These are phyloP conservation scores for Eupithecia exiguata DNA, from an alignment of 2,888 invertebrate species.

Conservation along the genomic window DNA sequence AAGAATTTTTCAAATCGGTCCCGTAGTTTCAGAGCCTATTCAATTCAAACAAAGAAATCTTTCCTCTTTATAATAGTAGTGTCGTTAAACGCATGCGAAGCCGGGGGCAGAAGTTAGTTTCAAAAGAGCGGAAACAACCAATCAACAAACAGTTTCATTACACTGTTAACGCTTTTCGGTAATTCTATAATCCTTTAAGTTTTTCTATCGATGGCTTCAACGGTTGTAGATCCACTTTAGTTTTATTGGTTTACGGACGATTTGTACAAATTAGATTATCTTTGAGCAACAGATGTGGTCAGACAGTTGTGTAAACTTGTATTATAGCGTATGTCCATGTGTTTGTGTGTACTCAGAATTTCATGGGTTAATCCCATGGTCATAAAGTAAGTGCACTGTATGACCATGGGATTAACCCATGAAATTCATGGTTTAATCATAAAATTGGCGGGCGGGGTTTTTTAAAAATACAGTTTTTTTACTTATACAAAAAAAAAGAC, in stretches of 20 bases:
- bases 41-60: too few relatives aligned
- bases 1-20: too few relatives aligned
- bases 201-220: conserved; percentile 45
- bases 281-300: conserved; percentile 53
- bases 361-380: too few relatives aligned
- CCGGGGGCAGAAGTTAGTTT: too few relatives aligned
- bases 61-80: too few relatives aligned
- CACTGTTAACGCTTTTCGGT: conserved; percentile 49
- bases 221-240: conserved; percentile 52
- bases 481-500: too few relatives aligned
- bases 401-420: too few relatives aligned
- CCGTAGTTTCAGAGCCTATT: too few relatives aligned
- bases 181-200: conserved; percentile 46
- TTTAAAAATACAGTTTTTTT: too few relatives aligned
- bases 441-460: too few relatives aligned
- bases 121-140: conserved; percentile 27
- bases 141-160: conserved; percentile 22
- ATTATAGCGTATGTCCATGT: not conserved
- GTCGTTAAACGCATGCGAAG: too few relatives aligned
- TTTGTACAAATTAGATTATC: conserved; percentile 79
- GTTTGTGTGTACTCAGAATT: not conserved
- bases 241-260: conserved; percentile 65
- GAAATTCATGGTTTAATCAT: not conserved
- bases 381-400: too few relatives aligned
- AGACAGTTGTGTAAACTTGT: conserved; percentile 41